Percentiles rank a stretch among this genome's conserved stretches.
These are phyloP conservation scores for Pachyseris speciosa DNA, from an alignment of 64 coral and sea anemone species.

Conservation along the genomic window DNA sequence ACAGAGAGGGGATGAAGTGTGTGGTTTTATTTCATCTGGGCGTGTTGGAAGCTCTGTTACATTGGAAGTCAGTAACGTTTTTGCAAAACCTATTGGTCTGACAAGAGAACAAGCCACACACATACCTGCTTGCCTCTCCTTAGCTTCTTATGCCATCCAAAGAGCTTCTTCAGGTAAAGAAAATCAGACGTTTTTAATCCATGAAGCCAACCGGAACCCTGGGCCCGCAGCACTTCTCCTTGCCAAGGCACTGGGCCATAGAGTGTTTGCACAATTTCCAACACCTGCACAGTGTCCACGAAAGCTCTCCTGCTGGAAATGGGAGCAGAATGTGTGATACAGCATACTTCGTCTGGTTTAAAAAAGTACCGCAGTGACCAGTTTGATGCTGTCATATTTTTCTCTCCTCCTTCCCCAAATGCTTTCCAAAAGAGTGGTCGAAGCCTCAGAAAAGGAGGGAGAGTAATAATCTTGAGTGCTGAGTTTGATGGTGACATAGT, in stretches of 20 bases:
- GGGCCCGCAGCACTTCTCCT: constrained; percentile 51
- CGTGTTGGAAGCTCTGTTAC: neutral
- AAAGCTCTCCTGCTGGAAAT: constrained; percentile 2
- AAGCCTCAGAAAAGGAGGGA: constrained; percentile 25
- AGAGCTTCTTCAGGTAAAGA: neutral
- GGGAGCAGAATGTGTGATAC: constrained; percentile 10
- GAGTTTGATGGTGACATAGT: constrained; percentile 21
- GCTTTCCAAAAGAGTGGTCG: constrained; percentile 36
- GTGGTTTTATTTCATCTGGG: neutral
- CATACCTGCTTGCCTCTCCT: neutral
- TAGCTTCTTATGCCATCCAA: constrained; percentile 26
- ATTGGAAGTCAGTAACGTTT: neutral
- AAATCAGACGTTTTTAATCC: constrained; percentile 30
- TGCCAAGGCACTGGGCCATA: constrained; percentile 62
- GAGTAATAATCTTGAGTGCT: constrained; percentile 36
- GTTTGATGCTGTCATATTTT: constrained; percentile 67
- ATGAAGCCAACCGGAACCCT: constrained; percentile 51
- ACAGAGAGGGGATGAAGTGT: constrained; percentile 38
- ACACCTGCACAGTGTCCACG: neutral
- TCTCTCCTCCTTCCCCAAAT: constrained; percentile 37
- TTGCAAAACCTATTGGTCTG: constrained; percentile 20
- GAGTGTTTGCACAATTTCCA: constrained; percentile 48
- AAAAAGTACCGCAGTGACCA: neutral
- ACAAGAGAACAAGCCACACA: constrained; percentile 15
- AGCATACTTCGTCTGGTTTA: neutral